These are phyloP conservation scores for Myiozetetes cayanensis DNA, from an alignment of 2,113 vertebrate genomes.

Conservation along the genomic window DNA sequence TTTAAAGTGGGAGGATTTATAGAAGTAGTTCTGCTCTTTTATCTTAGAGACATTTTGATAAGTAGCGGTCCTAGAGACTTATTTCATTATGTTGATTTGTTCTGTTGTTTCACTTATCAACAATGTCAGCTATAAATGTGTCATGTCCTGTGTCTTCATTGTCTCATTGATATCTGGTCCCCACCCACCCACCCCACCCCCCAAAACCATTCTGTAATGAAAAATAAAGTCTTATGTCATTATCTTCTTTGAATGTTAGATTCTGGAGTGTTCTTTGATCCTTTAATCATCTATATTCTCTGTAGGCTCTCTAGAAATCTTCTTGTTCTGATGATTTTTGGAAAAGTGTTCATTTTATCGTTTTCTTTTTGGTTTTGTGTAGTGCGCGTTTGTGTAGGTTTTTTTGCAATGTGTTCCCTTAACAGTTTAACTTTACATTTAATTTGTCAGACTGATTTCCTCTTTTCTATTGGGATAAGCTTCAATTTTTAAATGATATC, in stretches of 20 bases:
- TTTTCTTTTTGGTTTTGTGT: neutral
- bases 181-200: neutral
- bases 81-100: neutral
- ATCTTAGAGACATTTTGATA: neutral
- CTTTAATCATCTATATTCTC: neutral
- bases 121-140: neutral
- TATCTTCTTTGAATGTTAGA: neutral
- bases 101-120: neutral
- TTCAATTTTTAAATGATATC: neutral
- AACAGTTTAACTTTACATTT: neutral
- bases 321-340: neutral
- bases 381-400: neutral
- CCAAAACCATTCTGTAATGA: neutral
- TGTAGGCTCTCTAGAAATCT: neutral
- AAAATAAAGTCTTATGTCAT: neutral
- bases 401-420: neutral
- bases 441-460: neutral
- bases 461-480: neutral
- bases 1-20: neutral
- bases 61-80: neutral
- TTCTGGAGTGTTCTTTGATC: neutral
- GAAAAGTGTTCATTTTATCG: neutral
- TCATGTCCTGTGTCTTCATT: neutral
- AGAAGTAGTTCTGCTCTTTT: neutral
- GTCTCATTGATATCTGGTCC: rapidly evolving